Evolutionary conservation across 2,113 vertebrate genomes (phyloP).

Genomic region (Condylura cristata): DNA sequence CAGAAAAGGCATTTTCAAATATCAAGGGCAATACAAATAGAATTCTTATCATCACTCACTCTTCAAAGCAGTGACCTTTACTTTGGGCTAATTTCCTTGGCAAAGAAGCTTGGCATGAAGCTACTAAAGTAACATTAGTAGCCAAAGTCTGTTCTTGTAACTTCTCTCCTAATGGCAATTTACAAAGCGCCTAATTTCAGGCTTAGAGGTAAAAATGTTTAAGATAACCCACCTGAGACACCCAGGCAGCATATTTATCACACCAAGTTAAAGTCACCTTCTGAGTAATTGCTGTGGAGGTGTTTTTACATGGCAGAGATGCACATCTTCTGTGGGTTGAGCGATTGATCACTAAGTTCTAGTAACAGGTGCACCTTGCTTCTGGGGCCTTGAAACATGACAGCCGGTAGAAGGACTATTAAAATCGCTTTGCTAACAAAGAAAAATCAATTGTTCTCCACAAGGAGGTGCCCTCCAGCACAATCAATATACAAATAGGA

Average conservation of each 20-base stretch:
- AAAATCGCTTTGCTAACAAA: conserved; percentile 85
- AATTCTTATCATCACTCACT: conserved; percentile 60
- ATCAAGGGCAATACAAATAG: conserved; percentile 74
- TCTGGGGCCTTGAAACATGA: conserved; percentile 73
- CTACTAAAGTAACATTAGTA: conserved; percentile 3
- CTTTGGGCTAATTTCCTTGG: conserved; percentile 63
- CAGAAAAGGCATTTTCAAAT: conserved; percentile 69
- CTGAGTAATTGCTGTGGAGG: conserved; percentile 62
- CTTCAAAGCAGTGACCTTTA: conserved; percentile 73
- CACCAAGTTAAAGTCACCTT: conserved; percentile 74
- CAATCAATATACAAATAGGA: conserved; percentile 82
- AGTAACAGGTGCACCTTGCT: conserved; percentile 79
- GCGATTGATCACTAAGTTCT: conserved; percentile 79
- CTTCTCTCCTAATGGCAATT: not conserved
- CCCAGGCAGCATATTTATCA: conserved; percentile 63
- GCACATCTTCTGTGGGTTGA: conserved; percentile 73
- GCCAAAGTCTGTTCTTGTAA: not conserved
- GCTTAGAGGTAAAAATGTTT: conserved; percentile 35
- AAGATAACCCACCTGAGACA: conserved; percentile 53
- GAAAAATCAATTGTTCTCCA: conserved; percentile 86
- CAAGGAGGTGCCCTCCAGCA: conserved; percentile 84
- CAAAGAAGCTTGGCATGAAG: conserved; percentile 56
- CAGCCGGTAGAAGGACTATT: conserved; percentile 83
- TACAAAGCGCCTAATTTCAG: not conserved
- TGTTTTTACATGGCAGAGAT: conserved; percentile 73